Percentiles rank a stretch among this genome's conserved stretches.
Evolutionary conservation across 2,113 vertebrate species (phyloP).

Genomic region (Brachypodius melanocephalos): DNA sequence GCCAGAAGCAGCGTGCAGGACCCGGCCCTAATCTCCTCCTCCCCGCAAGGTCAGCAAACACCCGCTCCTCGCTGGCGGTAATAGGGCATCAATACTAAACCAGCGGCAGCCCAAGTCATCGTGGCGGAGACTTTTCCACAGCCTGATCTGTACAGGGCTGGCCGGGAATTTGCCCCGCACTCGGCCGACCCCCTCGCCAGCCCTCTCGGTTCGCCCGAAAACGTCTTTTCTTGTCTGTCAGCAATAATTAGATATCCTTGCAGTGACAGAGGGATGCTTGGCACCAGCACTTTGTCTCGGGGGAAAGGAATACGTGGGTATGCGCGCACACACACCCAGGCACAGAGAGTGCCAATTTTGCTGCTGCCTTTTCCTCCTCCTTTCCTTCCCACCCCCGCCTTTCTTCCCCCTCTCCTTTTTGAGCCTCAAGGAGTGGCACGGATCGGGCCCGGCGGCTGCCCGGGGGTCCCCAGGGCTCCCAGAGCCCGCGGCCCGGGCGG

Average conservation of each 20-base stretch:
- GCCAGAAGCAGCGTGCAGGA: background rate
- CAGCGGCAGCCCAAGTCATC: background rate
- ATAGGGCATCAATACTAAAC: background rate
- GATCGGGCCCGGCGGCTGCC: background rate
- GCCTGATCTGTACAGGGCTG: background rate
- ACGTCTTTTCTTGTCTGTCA: background rate
- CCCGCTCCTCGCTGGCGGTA: background rate
- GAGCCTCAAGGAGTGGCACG: background rate
- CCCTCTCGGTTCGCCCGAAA: background rate
- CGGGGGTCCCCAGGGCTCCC: background rate
- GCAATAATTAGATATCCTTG: background rate
- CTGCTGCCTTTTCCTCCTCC: background rate
- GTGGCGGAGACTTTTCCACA: background rate
- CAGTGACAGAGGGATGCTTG: background rate
- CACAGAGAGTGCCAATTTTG: background rate
- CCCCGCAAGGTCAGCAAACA: background rate
- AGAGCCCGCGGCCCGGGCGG: background rate
- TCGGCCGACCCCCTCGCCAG: background rate
- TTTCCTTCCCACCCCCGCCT: rapidly evolving
- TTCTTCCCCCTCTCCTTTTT: background rate
- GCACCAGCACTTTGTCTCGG: background rate
- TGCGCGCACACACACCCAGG: background rate
- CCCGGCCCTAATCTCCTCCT: background rate
- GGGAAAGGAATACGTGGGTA: background rate
- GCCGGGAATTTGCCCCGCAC: background rate